A percentile compares a stretch with the other conserved stretches of the same genome.
Evolutionary conservation across 2,113 vertebrate species (phyloP).

Genomic region (Serilophus lunatus): DNA sequence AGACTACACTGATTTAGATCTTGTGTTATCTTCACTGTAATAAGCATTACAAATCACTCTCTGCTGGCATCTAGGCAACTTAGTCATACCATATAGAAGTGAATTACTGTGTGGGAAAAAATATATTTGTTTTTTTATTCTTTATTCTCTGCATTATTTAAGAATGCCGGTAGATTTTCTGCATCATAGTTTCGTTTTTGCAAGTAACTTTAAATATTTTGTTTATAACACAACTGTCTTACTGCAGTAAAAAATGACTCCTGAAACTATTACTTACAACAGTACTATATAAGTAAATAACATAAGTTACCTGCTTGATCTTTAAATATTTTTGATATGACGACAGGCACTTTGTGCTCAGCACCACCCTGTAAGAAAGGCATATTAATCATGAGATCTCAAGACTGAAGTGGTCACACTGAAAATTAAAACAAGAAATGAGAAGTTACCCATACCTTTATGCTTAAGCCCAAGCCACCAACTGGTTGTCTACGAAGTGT

Average conservation of each 20-base stretch:
- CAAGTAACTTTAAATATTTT: not conserved
- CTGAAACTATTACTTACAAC: not conserved
- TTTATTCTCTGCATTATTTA: not conserved
- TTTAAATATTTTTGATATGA: constrained; percentile 96
- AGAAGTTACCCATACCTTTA: constrained; percentile 82
- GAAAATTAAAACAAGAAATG: not conserved
- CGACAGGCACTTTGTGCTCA: constrained; percentile 91
- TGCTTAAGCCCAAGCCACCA: constrained; percentile 91
- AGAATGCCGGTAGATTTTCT: not conserved
- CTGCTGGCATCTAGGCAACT: not conserved
- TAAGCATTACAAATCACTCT: not conserved
- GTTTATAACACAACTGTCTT: not conserved
- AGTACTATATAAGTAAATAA: not conserved
- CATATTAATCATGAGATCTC: not conserved
- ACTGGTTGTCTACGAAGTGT: constrained; percentile 87
- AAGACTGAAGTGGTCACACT: not conserved
- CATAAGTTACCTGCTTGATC: constrained; percentile 89
- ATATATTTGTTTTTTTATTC: not conserved
- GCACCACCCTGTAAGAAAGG: constrained; percentile 86
- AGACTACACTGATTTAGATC: not conserved
- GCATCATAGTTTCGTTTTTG: not conserved
- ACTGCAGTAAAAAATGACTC: not conserved
- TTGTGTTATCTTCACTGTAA: not conserved
- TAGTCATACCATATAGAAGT: not conserved
- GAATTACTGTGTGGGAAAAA: not conserved